Evolutionary conservation across 1,140 invertebrate species (phyloP), one percentile per base, ranked within the genome.

Genomic region (Megathymus violae): DNA sequence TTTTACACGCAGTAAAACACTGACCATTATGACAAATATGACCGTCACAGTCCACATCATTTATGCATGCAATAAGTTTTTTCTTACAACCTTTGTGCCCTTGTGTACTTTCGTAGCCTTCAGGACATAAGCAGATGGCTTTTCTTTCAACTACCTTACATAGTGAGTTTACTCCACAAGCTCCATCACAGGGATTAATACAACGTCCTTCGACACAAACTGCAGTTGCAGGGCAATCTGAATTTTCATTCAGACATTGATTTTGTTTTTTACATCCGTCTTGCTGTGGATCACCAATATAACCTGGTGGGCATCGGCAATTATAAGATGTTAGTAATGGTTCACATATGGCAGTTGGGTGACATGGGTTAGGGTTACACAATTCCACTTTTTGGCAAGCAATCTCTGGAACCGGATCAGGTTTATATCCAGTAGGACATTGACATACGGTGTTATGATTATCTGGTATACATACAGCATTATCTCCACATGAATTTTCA

Each of bases 391-490:
- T 92, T 17, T 92, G 91, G 76, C 97, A 97, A 73, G 95, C 95
- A 7, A 97, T 93, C 62, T 97, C 96, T 0, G 97, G 93, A 4
- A 95, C 81, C 0, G 97, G 96, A 87, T 97, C 95, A 0, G 96
- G 93, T 75, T 92, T 92, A 74, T 94, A 96, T 1, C 97, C 97
- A 11, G 95, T 94, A 15, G 96, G 96, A 82, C 97, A 98, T 75
- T 96, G 95, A 74, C 97, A 98, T 1, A 93, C 93, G 1, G 95
- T 93, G 73, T 93, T 94, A 78, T 97, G 96, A 76, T 96, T 94
- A 80, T 97, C 96, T 7, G 96, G 94, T 64, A 97, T 94, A 80
- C 97, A 98, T 38, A 98, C 95, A 6, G 97, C 96, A 88, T 97
- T 97, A 17, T 93, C 93, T 0, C 97, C 97, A 77, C 97, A 98